phyloP scores from a whole-genome alignment of 92 coral and sea anemone species.

The Bergia puertoricense region DNA sequence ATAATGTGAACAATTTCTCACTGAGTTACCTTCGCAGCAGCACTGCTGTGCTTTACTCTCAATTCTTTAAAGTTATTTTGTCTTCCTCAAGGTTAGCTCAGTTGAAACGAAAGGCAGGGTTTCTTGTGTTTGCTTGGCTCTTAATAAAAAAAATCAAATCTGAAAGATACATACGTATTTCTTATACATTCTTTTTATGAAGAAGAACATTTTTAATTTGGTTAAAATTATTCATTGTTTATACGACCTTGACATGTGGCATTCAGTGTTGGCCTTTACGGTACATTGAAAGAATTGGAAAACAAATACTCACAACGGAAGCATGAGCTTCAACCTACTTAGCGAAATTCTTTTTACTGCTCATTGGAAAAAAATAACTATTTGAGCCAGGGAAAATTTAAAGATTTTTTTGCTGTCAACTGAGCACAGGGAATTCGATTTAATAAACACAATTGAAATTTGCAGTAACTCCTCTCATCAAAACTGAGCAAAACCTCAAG shows the following conservation, averaged over 20 bases:
- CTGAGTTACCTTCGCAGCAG: not conserved
- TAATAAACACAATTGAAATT: not conserved
- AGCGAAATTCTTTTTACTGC: too few relatives aligned
- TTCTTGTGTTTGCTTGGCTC: not conserved
- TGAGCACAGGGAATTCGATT: not conserved
- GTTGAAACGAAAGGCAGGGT: not conserved
- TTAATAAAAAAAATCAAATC: too few relatives aligned
- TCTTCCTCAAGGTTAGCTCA: not conserved
- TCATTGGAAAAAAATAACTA: not conserved
- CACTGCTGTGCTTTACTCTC: not conserved
- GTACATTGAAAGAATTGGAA: not conserved
- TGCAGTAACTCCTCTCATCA: not conserved
- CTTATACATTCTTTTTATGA: too few relatives aligned
- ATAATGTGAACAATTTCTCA: not conserved
- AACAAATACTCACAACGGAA: too few relatives aligned
- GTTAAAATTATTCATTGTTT: not conserved
- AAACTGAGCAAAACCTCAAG: not conserved
- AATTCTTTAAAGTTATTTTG: not conserved
- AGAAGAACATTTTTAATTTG: not conserved
- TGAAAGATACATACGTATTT: not conserved
- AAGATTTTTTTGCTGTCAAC: not conserved
- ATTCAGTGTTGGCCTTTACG: not conserved
- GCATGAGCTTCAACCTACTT: not conserved
- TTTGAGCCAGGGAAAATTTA: not conserved
- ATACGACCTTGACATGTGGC: not conserved